Evolutionary conservation across 2,113 vertebrate species (phyloP), one percentile per base, ranked within the genome.

Genomic region (Salvator merianae): DNA sequence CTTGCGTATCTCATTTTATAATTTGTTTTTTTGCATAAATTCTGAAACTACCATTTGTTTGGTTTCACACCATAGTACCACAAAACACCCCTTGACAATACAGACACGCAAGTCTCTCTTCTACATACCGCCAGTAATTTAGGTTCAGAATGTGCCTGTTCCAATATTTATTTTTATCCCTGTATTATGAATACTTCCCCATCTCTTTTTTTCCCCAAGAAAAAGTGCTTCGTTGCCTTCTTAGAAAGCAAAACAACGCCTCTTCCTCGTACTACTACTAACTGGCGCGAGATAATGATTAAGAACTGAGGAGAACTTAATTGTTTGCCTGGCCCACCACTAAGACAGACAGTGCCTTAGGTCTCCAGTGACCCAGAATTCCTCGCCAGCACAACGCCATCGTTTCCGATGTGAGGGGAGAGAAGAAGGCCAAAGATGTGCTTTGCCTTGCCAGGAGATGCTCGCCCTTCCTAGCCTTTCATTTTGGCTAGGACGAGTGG

Each of bases 361-460:
- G 63, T 22, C n/a, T 34, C 12, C 40, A 59, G 55, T 79, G 91
- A 86, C 89, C 91, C 76, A 53, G 82, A 88, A 30, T 50, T 84
- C 87, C 82, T n/a, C 7, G 1, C 22, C 72, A 43, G 75, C 81
- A n/a, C n/a, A 59, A 16, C 55, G 55, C 55, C 55, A 59, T 59
- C 14, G 55, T 20, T 20, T 20, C 18, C 14, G 1, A 16, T 5
- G 87, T 85, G 86, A 85, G 26, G 9, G 81, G 89, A 82, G 77
- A 55, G 16, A 55, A 12, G 16, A 55, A 55, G 76, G 86, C 71
- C 66, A 77, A 75, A 62, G 50, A 70, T 62, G 77, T 77, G 86
- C 91, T 18, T 83, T 82, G 22, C 83, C 81, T 59, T 88, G 88
- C 76, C 89, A 88, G 90, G 5, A 85, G 88, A 86, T 84, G 89